phyloP scores from a whole-genome alignment of 2,113 vertebrate genomes.

The Vidua chalybeata region DNA sequence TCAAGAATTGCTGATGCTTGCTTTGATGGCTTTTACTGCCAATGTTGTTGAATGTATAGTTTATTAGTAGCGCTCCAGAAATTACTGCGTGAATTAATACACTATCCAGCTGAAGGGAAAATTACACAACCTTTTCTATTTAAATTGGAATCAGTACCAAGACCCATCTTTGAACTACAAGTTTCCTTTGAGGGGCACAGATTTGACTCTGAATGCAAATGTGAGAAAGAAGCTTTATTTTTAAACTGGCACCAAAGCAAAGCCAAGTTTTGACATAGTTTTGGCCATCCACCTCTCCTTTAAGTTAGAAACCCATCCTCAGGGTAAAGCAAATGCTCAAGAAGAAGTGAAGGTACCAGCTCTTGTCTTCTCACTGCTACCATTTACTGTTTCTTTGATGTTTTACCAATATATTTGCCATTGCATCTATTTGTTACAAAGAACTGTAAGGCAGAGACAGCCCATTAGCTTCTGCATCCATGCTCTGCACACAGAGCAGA shows the following conservation, averaged over 20 bases:
- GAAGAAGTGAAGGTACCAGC: background rate
- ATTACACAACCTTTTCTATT: background rate
- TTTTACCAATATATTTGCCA: background rate
- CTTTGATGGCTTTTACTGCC: background rate
- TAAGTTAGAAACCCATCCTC: background rate
- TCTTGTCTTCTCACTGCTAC: background rate
- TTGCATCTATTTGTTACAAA: background rate
- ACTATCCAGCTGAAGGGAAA: background rate
- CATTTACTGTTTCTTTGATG: background rate
- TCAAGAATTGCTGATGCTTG: slow-evolving; percentile 43
- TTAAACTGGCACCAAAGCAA: background rate
- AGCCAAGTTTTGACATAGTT: background rate
- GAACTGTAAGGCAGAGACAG: background rate
- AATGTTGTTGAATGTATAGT: background rate
- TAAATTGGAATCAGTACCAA: background rate
- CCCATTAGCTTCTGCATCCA: background rate
- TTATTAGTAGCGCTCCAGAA: slow-evolving; percentile 7
- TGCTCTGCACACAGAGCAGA: background rate
- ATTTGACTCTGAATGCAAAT: background rate
- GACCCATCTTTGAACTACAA: background rate
- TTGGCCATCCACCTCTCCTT: background rate
- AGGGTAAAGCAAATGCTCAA: background rate
- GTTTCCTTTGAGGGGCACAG: background rate
- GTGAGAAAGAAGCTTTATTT: background rate
- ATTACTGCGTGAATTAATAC: slow-evolving; percentile 6